These are phyloP conservation scores for Apogon hyalosoma DNA, from an alignment of 2,797 vertebrate genomes.

Conservation along the genomic window DNA sequence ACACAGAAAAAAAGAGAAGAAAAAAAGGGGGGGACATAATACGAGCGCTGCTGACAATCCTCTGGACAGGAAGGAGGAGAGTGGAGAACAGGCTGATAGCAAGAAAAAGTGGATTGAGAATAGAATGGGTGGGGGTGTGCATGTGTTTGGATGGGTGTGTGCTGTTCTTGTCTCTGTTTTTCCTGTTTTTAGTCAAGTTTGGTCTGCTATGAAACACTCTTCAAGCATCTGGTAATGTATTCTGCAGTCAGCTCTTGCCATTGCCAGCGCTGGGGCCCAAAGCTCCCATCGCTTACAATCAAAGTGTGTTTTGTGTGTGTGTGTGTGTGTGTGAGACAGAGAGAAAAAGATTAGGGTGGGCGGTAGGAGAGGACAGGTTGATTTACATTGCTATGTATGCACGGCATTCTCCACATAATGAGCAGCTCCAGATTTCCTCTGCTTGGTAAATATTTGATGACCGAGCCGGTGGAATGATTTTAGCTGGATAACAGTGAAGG, in stretches of 20 bases:
- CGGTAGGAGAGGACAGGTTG: conserved; percentile 60
- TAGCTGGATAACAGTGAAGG: conserved; percentile 49
- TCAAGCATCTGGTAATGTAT: conserved; percentile 77
- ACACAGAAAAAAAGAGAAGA: conserved; percentile 38
- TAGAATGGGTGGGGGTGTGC: conserved; percentile 55
- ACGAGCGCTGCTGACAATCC: conserved; percentile 72
- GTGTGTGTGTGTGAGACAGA: conserved; percentile 3
- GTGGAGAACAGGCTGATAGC: conserved; percentile 52
- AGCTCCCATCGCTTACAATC: conserved; percentile 62
- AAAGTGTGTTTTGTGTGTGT: conserved; percentile 33
- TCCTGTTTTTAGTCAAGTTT: conserved; percentile 69
- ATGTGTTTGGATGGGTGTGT: conserved; percentile 63
- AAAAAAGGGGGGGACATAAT: conserved; percentile 64
- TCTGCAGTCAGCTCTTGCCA: conserved; percentile 67
- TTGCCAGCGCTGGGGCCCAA: conserved; percentile 67
- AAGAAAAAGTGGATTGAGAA: conserved; percentile 28
- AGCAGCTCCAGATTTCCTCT: conserved; percentile 67
- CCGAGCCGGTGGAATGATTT: conserved; percentile 56
- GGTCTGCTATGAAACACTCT: conserved; percentile 58
- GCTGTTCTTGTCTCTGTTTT: conserved; percentile 57
- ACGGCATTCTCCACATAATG: conserved; percentile 66
- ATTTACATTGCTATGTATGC: conserved; percentile 71
- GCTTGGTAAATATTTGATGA: conserved; percentile 79
- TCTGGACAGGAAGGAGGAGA: conserved; percentile 71
- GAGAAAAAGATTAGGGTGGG: conserved; percentile 12